Evolutionary conservation across 2,113 vertebrate genomes (phyloP), one percentile per base, ranked within the genome.

Genomic region (Eupsittula cactorum): DNA sequence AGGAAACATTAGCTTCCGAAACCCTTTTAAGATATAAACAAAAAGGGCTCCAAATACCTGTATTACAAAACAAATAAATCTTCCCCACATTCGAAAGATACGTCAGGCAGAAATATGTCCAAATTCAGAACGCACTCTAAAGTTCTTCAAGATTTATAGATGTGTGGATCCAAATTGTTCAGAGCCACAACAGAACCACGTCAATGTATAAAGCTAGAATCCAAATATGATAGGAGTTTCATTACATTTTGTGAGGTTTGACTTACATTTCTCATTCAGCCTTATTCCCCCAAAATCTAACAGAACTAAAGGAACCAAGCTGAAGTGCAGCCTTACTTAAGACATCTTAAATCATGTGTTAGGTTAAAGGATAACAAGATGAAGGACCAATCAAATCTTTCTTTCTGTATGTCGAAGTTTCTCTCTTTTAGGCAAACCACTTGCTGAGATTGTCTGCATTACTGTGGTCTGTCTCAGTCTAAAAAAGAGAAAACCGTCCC

Each of bases 371-470:
- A 82, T 82, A 92, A 88, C 29, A 55, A 86, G 75, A 83, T 64
- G 60, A 95, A 84, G 64, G 71, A 81, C 47, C 71, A 86, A 95
- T 82, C 82, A 57, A 67, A 73, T 39, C 29, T 68, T 94, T 70
- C 33, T 62, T 37, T 52, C 75, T 91, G n/a, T 75, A 86, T 88
- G 91, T 82, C 80, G 77, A 87, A 91, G 76, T 78, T 91, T 94
- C 86, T 90, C 74, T 94, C 84, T 87, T 93, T 87, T 64, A 80
- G 92, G 91, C 71, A 93, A 96, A 93, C 89, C 95, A 81, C 93
- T 96, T 95, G 95, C 96, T 86, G 92, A 91, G 93, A 96, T 88
- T 89, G 85, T 97, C 93, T 97, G 92, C 94, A 95, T 96, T 95
- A 73, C 88, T 95, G 96, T 95, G 96, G 96, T 97, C 93, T 96